Evolutionary conservation across 2,797 vertebrate genomes (phyloP).

Genomic region (Sibirionetta formosa): DNA sequence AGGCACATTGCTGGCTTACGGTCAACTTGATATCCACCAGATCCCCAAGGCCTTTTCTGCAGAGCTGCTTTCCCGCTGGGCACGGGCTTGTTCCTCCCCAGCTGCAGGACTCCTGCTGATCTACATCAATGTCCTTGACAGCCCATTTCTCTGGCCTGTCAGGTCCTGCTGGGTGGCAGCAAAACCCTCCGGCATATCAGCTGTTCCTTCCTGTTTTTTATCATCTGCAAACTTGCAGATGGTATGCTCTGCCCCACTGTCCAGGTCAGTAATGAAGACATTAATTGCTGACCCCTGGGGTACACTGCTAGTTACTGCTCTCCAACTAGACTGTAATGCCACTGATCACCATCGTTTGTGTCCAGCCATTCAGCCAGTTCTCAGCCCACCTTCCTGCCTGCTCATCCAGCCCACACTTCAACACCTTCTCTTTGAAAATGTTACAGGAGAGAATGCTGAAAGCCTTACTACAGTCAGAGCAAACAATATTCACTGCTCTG

Average conservation of each 20-base stretch:
- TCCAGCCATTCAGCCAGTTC: background rate
- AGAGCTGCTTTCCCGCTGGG: background rate
- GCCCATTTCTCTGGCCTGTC: background rate
- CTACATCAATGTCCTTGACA: background rate
- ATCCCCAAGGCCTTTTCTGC: background rate
- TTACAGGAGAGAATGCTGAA: background rate
- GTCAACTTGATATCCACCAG: background rate
- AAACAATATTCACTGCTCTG: background rate
- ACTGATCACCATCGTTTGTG: background rate
- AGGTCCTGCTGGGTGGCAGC: background rate
- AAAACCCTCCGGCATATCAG: background rate
- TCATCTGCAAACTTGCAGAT: no score
- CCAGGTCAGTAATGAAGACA: background rate
- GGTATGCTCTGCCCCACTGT: background rate
- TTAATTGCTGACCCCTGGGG: background rate
- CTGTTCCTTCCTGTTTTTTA: no score
- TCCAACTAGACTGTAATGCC: background rate
- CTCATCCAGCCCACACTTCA: background rate
- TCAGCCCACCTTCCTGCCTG: background rate
- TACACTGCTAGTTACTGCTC: background rate
- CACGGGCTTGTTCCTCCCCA: background rate
- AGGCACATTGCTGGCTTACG: background rate
- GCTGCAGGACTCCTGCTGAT: background rate
- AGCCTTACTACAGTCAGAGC: background rate
- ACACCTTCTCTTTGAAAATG: background rate